These are phyloP conservation scores for Acromyrmex charruanus DNA, from an alignment of 1,140 invertebrate genomes.

Conservation along the genomic window DNA sequence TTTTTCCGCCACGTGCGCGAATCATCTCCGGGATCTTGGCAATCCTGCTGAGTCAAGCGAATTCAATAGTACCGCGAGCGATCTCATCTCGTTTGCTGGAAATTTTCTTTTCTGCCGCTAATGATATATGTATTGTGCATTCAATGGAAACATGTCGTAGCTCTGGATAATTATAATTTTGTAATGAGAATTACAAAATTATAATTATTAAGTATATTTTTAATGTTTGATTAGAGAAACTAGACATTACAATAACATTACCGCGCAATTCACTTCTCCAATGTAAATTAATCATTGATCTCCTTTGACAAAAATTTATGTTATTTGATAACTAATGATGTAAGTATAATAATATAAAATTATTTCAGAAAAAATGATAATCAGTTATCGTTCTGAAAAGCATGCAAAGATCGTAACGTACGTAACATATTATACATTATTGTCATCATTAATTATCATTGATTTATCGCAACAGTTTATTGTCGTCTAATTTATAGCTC, in stretches of 20 bases:
- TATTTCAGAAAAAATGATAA: background rate
- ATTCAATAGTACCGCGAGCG: slow-evolving; percentile 12
- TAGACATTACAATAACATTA: background rate
- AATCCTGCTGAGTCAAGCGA: slow-evolving; percentile 17
- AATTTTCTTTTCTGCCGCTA: background rate
- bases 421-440: background rate
- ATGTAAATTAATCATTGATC: slow-evolving; percentile 10
- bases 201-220: background rate
- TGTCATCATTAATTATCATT: slow-evolving; percentile 27
- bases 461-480: slow-evolving; percentile 29
- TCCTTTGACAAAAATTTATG: background rate
- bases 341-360: background rate
- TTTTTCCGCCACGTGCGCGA: slow-evolving; percentile 6
- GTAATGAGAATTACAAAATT: background rate
- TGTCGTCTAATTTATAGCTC: slow-evolving; percentile 25
- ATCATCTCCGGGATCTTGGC: slow-evolving; percentile 1
- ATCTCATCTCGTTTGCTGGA: background rate
- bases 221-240: no score
- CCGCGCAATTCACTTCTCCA: background rate
- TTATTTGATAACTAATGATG: background rate
- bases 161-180: background rate
- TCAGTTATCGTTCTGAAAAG: background rate
- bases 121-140: background rate
- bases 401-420: background rate
- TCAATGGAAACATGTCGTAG: background rate